phyloP scores from a whole-genome alignment of 2,113 vertebrate species.

The Corynorhinus townsendii region DNA sequence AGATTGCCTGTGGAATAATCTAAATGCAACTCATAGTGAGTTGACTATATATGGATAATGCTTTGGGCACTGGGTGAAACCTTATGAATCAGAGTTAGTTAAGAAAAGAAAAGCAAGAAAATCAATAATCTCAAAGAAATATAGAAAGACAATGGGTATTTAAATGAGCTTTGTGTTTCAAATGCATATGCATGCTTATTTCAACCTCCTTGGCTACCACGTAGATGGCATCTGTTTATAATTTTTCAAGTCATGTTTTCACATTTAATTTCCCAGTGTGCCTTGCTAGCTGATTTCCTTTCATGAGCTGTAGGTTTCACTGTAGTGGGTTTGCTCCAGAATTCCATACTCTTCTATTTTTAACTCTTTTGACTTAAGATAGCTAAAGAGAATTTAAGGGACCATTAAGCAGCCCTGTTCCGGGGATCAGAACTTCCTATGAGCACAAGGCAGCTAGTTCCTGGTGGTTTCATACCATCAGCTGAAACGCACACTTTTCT shows the following conservation, averaged over 20 bases:
- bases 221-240: not conserved
- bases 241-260: slow-evolving; percentile 23
- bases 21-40: not conserved
- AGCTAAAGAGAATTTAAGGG: slow-evolving; percentile 37
- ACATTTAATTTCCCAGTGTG: slow-evolving; percentile 33
- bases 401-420: not conserved
- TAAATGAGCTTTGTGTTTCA: not conserved
- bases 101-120: slow-evolving; percentile 7
- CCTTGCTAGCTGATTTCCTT: slow-evolving; percentile 22
- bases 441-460: slow-evolving; percentile 1
- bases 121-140: not conserved
- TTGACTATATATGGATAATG: not conserved
- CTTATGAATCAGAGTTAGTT: not conserved
- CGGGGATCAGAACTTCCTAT: slow-evolving; percentile 11
- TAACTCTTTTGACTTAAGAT: slow-evolving; percentile 45
- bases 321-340: not conserved
- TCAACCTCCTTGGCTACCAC: not conserved
- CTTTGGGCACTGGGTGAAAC: not conserved
- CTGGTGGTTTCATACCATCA: slow-evolving; percentile 60
- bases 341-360: not conserved
- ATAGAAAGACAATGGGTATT: not conserved
- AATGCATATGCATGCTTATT: not conserved
- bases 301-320: not conserved
- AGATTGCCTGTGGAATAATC: not conserved
- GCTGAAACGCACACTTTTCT: slow-evolving; percentile 39